A percentile compares a stretch with the other conserved stretches of the same genome.
Conservation (phyloP, 2,888 invertebrate species). For the Cataglyphis altisquamis region DNA sequence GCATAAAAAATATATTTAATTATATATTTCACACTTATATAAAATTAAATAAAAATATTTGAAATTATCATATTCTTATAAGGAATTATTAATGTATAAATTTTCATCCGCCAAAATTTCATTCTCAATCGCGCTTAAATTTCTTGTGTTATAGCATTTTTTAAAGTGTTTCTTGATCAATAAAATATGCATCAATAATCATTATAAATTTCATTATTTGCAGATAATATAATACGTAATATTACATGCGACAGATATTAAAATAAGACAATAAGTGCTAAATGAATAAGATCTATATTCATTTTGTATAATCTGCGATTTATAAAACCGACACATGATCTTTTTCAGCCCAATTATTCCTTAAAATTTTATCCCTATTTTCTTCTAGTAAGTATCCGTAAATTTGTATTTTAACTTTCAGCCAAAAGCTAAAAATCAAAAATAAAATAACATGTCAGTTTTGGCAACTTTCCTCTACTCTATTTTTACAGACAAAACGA, state of each 20-base stretch:
- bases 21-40: not conserved
- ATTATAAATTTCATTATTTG: not conserved
- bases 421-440: not conserved
- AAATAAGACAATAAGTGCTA: not conserved
- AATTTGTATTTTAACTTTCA: not conserved
- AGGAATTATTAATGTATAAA: not conserved
- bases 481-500: constrained; percentile 5
- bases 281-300: not conserved
- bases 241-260: not conserved
- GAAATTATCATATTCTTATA: not conserved
- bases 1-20: not conserved
- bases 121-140: not conserved
- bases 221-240: not conserved
- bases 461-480: not conserved
- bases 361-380: not conserved
- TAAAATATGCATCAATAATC: constrained; percentile 27
- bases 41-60: not conserved
- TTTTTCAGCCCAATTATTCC: not conserved
- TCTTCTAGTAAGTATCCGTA: not conserved
- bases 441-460: not conserved
- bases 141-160: not conserved
- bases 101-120: not conserved
- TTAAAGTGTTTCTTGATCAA: too few species aligned
- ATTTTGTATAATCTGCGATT: not conserved
- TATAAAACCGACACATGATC: constrained; percentile 5